phyloP scores from a whole-genome alignment of 2,113 vertebrate genomes.

The human region DNA sequence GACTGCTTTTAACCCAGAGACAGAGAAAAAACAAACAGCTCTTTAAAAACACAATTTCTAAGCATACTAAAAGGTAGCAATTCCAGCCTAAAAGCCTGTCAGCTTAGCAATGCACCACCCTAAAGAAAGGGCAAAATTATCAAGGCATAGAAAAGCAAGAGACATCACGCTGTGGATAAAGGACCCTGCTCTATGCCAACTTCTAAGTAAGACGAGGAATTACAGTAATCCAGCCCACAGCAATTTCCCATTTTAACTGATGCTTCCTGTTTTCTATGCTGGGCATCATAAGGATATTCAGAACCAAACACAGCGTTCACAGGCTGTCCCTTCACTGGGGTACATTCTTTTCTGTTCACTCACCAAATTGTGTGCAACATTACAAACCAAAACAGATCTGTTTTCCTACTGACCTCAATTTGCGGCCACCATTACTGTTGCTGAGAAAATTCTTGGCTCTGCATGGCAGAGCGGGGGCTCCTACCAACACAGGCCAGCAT shows the following conservation, averaged over 20 bases:
- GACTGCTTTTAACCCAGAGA: slow-evolving; percentile 60
- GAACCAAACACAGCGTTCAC: slow-evolving; percentile 38
- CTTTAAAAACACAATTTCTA: slow-evolving; percentile 48
- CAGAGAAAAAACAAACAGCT: slow-evolving; percentile 34
- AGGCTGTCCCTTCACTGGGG: slow-evolving; percentile 36
- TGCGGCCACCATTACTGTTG: neutral
- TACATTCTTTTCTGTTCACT: slow-evolving; percentile 70
- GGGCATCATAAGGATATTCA: slow-evolving; percentile 54
- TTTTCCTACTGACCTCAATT: slow-evolving; percentile 72
- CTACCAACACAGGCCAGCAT: neutral
- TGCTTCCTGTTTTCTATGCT: slow-evolving; percentile 74
- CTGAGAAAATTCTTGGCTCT: neutral
- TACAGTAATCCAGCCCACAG: slow-evolving; percentile 76
- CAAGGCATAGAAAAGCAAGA: slow-evolving; percentile 24
- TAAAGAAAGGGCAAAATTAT: slow-evolving; percentile 62
- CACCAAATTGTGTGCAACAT: slow-evolving; percentile 17
- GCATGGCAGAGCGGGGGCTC: neutral
- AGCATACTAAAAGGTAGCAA: slow-evolving; percentile 58
- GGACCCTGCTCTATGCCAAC: slow-evolving; percentile 37
- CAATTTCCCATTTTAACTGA: slow-evolving; percentile 75
- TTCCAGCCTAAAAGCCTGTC: slow-evolving; percentile 54
- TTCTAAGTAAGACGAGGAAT: slow-evolving; percentile 62
- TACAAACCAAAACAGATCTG: slow-evolving; percentile 50
- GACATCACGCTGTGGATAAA: neutral
- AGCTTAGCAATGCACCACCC: neutral